Percentiles rank a stretch among this genome's conserved stretches.
phyloP scores from a whole-genome alignment of 1,140 invertebrate species.

The Tetramorium simillimum region DNA sequence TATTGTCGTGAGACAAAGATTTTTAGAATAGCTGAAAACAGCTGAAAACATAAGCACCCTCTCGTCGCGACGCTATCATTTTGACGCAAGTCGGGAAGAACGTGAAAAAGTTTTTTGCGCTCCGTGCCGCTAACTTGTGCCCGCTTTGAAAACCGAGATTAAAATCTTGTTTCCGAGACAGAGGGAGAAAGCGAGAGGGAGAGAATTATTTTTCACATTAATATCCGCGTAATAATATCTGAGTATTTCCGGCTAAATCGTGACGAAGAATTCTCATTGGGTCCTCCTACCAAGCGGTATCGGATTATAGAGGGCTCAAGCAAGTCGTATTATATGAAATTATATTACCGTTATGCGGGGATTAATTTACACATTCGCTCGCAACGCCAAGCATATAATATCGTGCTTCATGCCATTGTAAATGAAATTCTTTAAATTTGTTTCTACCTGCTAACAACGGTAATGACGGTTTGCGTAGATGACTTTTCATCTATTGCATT shows the following conservation, averaged over 20 bases:
- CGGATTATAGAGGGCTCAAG: constrained; percentile 55
- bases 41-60: neutral
- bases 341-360: constrained; percentile 54
- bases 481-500: neutral
- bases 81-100: neutral
- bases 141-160: constrained; percentile 32
- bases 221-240: constrained; percentile 39
- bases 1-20: neutral
- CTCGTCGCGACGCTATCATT: neutral
- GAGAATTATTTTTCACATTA: constrained; percentile 30
- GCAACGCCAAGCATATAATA: constrained; percentile 6
- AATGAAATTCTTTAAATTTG: neutral
- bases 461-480: neutral
- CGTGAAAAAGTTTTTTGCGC: neutral
- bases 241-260: constrained; percentile 33
- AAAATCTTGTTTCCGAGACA: constrained; percentile 23
- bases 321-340: constrained; percentile 63
- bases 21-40: neutral
- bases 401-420: neutral
- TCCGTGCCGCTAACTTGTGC: constrained; percentile 5
- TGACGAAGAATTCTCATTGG: constrained; percentile 27
- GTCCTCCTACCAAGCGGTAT: constrained; percentile 24
- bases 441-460: neutral
- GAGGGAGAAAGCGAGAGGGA: neutral
- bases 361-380: constrained; percentile 64